These are phyloP conservation scores for Elysia chlorotica DNA, from an alignment of 1,140 invertebrate species.

Conservation along the genomic window DNA sequence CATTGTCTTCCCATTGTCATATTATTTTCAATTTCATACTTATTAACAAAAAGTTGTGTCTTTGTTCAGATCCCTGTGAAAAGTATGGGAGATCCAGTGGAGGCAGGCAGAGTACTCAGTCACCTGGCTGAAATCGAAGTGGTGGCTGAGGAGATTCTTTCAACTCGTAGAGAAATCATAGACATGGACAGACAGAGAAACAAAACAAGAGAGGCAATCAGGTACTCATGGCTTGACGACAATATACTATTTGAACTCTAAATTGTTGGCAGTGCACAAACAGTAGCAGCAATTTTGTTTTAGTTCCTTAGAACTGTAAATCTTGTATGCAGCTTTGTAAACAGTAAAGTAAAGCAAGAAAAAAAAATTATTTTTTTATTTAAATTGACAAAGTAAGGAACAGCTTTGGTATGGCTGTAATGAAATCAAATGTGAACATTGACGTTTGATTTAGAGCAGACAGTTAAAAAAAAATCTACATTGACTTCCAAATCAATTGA, in stretches of 20 bases:
- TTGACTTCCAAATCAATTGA: too few species aligned
- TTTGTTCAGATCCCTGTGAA: too few species aligned
- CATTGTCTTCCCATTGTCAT: too few species aligned
- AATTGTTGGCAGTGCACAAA: neutral
- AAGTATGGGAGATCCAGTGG: too few species aligned
- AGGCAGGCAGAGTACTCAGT: too few species aligned
- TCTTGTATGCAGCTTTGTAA: neutral
- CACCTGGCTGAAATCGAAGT: conserved; percentile 67
- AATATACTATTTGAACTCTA: neutral
- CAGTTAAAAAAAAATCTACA: too few species aligned
- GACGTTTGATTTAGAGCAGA: too few species aligned
- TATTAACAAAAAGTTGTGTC: too few species aligned
- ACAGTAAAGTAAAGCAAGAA: neutral
- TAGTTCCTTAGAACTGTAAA: neutral
- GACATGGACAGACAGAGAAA: conserved; percentile 78
- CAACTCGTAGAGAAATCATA: conserved; percentile 75
- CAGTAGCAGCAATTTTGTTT: neutral
- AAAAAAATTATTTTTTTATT: neutral
- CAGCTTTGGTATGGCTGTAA: too few species aligned
- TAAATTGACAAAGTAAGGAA: neutral
- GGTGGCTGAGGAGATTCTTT: conserved; percentile 70
- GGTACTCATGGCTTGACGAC: too few species aligned
- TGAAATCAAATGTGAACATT: too few species aligned
- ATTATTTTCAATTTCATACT: too few species aligned
- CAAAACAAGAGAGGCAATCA: conserved; percentile 76